These are phyloP conservation scores for Drosophila saltans DNA, from an alignment of 1,140 invertebrate genomes.

Conservation along the genomic window DNA sequence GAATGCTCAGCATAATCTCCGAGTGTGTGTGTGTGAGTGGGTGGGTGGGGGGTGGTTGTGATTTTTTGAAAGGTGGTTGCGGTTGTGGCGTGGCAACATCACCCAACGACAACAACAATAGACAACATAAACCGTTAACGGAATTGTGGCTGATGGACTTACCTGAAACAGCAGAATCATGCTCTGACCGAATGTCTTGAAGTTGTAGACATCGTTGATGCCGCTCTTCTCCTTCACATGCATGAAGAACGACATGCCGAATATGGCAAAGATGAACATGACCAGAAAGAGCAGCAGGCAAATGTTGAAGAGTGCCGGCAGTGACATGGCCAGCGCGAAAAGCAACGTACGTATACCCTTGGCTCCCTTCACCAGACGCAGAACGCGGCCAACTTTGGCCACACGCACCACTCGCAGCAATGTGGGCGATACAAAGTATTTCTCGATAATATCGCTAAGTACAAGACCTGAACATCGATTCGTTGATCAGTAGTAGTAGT, in stretches of 20 bases:
- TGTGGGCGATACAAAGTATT: constrained; percentile 98
- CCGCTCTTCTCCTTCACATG: constrained; percentile 96
- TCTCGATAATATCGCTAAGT: constrained; percentile 97
- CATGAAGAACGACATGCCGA: constrained; percentile 99
- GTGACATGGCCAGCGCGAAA: constrained; percentile 98
- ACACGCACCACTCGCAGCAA: constrained; percentile 98
- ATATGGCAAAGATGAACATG: constrained; percentile 99
- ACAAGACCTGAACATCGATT: constrained; percentile 89
- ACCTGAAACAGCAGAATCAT: constrained; percentile 99
- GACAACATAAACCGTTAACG: constrained; percentile 83
- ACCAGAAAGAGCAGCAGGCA: constrained; percentile 98
- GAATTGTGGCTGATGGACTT: constrained; percentile 82
- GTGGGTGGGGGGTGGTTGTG: constrained; percentile 1
- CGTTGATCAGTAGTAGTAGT: background rate
- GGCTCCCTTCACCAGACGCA: constrained; percentile 98
- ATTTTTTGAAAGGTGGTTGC: constrained; percentile 21
- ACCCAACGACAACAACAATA: constrained; percentile 83
- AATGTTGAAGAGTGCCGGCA: constrained; percentile 99
- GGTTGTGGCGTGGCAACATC: constrained; percentile 70
- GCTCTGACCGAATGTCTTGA: constrained; percentile 98
- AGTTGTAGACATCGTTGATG: constrained; percentile 98
- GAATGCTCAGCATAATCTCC: background rate
- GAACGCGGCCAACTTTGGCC: constrained; percentile 97
- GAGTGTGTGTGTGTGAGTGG: constrained; percentile 3
- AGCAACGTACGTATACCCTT: constrained; percentile 98